Base-by-base conservation (phyloP, 2,888 invertebrate species). In the Therioaphis trifolii region DNA sequence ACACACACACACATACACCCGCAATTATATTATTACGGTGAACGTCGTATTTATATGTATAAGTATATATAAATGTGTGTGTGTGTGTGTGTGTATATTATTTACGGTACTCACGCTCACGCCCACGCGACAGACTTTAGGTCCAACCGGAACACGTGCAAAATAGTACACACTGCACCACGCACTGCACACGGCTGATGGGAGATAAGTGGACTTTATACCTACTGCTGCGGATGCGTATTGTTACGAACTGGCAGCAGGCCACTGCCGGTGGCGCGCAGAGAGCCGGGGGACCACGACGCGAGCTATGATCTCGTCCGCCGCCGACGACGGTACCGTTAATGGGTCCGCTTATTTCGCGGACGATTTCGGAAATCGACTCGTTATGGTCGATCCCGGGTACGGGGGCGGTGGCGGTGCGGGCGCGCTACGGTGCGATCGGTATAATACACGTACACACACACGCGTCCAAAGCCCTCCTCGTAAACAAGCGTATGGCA, bases 401-500 rank as follows among this genome's bases (percentile, higher is more conserved):
- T 5, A 4, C 18, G 52, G 52, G 15, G 52, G 4, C 29, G 12
- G 27, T 27, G 29, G 21, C 2, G 11, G 29, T 66, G 15, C 29
- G 29, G 11, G 14, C 15, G 24, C 24, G 24, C 9, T 35, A 35
- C 7, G 7, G 7, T 35, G 35, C 35, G 35, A 35, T 35, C 35
- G 35, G 7, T 3, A 35, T 7, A 35, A n/a, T n/a, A n/a, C n/a
- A n/a, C n/a, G 7, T 7, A 35, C 35, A 35, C 35, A 35, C 35
- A 35, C 35, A 35, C 35, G 7, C 35, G 35, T 18, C 29, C 14
- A 52, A 29, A n/a, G n/a, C 49, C 18, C 14, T 29, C 29, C 3
- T 12, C 29, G 29, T 43, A 63, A 77, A 77, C 77, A 46, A 35
- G 77, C 77, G 77, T 77, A 29, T 40, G 77, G 63, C 49, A 72